phyloP scores from a whole-genome alignment of 2,113 vertebrate genomes.

The Ariopsis seemanni region DNA sequence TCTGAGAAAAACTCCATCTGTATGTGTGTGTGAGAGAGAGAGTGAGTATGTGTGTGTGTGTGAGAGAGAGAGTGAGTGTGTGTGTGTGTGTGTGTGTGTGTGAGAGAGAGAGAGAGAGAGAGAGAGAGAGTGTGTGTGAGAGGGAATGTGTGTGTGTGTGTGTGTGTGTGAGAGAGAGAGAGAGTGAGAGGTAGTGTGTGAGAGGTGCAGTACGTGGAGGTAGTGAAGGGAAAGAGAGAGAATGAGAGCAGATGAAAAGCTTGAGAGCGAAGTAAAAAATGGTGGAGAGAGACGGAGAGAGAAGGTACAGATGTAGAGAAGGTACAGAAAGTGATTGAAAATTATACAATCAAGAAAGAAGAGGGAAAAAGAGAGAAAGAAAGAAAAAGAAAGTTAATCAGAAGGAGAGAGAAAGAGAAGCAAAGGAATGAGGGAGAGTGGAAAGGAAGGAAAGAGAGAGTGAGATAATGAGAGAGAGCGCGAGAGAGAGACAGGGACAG shows the following conservation, averaged over 20 bases:
- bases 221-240: neutral
- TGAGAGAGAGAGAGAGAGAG: too few species aligned
- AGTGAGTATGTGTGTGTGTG: neutral
- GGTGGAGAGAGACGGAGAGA: neutral
- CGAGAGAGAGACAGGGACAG: neutral
- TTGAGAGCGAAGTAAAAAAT: neutral
- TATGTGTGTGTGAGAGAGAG: neutral
- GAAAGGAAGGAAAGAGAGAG: neutral
- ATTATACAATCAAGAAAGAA: neutral
- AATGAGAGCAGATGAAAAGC: neutral
- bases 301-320: neutral
- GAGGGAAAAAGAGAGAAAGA: too few species aligned
- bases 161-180: constrained; percentile 8
- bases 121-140: neutral
- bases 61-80: neutral
- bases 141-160: neutral
- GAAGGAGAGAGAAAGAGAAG: neutral
- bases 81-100: too few species aligned
- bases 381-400: neutral
- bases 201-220: neutral
- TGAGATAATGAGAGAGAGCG: neutral
- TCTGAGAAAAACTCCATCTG: neutral
- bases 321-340: too few species aligned
- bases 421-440: neutral
- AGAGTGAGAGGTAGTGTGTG: constrained; percentile 15